Percentiles rank a stretch among this genome's conserved stretches.
Conservation (phyloP, 2,113 vertebrate genomes). For the Tyto alba region DNA sequence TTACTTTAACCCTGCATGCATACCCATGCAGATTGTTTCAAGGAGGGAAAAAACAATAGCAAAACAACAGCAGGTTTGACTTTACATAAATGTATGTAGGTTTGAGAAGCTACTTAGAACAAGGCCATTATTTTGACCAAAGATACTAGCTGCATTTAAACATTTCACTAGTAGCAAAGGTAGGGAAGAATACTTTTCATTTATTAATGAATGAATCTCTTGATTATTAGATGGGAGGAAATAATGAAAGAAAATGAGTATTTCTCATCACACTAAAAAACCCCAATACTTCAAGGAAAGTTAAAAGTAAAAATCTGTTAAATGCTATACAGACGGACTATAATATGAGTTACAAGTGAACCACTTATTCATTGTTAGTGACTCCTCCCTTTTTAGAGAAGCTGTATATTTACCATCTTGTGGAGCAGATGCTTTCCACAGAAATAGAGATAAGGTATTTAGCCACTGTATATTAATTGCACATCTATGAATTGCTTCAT, state of each 20-base stretch:
- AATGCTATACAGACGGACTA: not conserved
- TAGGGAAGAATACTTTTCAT: not conserved
- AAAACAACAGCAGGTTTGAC: not conserved
- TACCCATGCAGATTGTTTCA: accelerated
- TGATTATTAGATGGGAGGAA: not conserved
- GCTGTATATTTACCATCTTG: not conserved
- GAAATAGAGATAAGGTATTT: not conserved
- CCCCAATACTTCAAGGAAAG: not conserved
- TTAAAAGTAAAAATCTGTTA: not conserved
- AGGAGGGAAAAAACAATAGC: not conserved
- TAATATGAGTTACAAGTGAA: not conserved
- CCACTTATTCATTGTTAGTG: not conserved
- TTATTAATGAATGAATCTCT: not conserved
- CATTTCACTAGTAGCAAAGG: not conserved
- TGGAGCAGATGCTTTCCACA: not conserved
- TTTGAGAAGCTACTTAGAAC: not conserved
- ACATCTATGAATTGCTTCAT: not conserved
- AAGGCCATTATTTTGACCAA: not conserved
- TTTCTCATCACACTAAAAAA: not conserved
- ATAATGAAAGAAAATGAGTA: not conserved
- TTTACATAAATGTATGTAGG: not conserved
- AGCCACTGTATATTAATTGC: not conserved
- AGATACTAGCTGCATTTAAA: not conserved
- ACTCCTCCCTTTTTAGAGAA: not conserved
- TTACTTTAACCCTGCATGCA: not conserved